These are phyloP conservation scores for Dynastes hyllus DNA, from an alignment of 2,888 invertebrate species.

Conservation along the genomic window DNA sequence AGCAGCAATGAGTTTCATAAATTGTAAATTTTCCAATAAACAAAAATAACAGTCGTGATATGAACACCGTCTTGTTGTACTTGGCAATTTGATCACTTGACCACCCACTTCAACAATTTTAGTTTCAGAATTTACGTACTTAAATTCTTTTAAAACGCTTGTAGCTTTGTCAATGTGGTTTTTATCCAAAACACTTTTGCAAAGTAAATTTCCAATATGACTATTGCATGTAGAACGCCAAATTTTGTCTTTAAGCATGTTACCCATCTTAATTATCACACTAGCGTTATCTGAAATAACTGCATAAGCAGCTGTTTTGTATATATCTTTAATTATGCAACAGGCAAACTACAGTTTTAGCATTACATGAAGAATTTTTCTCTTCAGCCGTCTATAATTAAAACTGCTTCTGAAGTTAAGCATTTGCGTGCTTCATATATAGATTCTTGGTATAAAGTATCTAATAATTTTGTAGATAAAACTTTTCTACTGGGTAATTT, in stretches of 20 bases:
- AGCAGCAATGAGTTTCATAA: not conserved
- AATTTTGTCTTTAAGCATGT: not conserved
- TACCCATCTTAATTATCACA: not conserved
- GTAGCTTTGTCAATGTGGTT: not conserved
- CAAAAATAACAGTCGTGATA: too few species aligned
- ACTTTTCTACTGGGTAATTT: not conserved
- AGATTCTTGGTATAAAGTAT: not conserved
- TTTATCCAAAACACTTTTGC: not conserved
- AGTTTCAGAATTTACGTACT: not conserved
- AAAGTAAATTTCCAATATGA: not conserved
- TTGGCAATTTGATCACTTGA: not conserved
- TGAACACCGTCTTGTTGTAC: too few species aligned
- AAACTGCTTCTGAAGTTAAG: not conserved
- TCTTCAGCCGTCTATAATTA: not conserved
- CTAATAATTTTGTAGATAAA: not conserved
- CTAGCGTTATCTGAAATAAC: not conserved
- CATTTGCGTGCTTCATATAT: not conserved
- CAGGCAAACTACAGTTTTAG: not conserved
- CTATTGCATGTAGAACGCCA: not conserved
- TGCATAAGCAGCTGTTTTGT: not conserved
- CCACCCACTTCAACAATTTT: not conserved
- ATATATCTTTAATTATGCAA: not conserved
- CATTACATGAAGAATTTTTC: not conserved
- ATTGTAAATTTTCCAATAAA: not conserved
- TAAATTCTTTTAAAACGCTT: not conserved